Conservation (phyloP, 2,888 invertebrate genomes). For the Meiosimyza decipiens region DNA sequence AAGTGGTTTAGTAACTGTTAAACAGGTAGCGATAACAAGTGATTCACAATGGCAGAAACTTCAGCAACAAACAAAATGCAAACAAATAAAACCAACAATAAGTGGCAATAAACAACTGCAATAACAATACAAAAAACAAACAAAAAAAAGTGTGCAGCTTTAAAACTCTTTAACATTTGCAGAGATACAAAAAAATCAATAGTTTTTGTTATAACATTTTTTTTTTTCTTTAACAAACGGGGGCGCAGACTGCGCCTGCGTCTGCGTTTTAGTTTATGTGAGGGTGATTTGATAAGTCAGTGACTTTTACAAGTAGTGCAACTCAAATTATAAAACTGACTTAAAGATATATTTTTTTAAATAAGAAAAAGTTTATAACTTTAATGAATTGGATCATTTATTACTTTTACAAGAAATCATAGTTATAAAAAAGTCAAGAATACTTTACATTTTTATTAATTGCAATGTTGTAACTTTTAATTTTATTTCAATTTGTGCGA, state of each 20-base stretch:
- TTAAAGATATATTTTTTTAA: no score
- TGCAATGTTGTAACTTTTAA: not conserved
- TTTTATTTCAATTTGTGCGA: no score
- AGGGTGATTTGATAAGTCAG: no score
- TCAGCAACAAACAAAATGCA: not conserved
- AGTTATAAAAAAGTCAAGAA: no score
- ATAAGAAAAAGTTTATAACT: not conserved
- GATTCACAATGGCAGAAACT: not conserved
- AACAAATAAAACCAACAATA: not conserved
- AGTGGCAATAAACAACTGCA: not conserved
- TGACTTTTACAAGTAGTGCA: no score
- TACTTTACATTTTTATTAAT: not conserved
- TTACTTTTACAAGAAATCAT: no score
- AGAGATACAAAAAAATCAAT: not conserved
- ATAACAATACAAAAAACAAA: not conserved
- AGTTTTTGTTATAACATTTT: not conserved
- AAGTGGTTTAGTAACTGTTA: conserved; percentile 8
- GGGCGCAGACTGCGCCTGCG: no score
- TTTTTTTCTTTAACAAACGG: no score
- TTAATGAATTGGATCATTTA: not conserved
- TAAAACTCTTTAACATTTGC: not conserved
- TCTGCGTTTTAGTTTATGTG: no score
- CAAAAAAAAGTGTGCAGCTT: no score
- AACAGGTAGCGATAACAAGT: not conserved
- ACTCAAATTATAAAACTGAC: no score